These are phyloP conservation scores for Cyprinus carpio DNA, from an alignment of 2,113 vertebrate genomes.

Conservation along the genomic window DNA sequence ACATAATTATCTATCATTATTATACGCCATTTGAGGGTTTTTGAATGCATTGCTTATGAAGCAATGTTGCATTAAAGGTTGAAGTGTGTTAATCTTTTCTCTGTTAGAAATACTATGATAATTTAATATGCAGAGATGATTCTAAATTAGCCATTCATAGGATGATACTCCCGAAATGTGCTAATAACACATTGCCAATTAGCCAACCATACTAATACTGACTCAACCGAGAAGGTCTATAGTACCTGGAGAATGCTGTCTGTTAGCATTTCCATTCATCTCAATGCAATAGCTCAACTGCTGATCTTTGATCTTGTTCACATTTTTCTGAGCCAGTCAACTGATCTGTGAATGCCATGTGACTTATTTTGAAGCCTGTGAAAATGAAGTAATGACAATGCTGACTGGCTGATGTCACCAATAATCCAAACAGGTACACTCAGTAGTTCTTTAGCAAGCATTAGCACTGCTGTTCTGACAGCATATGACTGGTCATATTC, in stretches of 20 bases:
- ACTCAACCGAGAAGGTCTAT: not conserved
- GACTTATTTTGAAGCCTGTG: not conserved
- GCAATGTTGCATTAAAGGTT: not conserved
- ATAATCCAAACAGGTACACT: not conserved
- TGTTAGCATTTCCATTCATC: not conserved
- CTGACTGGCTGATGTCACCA: not conserved
- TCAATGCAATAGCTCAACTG: not conserved
- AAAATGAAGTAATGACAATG: not conserved
- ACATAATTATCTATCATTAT: conserved; percentile 17
- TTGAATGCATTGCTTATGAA: not conserved
- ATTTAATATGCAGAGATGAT: not conserved
- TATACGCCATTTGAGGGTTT: conserved; percentile 1
- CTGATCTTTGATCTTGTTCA: not conserved
- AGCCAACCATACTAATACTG: not conserved
- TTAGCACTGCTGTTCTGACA: not conserved
- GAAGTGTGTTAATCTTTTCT: not conserved
- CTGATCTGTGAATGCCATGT: not conserved
- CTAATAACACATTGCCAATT: not conserved
- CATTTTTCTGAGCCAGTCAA: not conserved
- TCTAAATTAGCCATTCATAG: not conserved
- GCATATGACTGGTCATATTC: too few relatives aligned
- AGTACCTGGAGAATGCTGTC: not conserved
- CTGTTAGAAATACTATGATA: not conserved
- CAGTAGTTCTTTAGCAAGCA: not conserved
- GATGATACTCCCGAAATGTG: not conserved